Evolutionary conservation across 1,140 invertebrate genomes (phyloP).

Genomic region (Laupala kohalensis): DNA sequence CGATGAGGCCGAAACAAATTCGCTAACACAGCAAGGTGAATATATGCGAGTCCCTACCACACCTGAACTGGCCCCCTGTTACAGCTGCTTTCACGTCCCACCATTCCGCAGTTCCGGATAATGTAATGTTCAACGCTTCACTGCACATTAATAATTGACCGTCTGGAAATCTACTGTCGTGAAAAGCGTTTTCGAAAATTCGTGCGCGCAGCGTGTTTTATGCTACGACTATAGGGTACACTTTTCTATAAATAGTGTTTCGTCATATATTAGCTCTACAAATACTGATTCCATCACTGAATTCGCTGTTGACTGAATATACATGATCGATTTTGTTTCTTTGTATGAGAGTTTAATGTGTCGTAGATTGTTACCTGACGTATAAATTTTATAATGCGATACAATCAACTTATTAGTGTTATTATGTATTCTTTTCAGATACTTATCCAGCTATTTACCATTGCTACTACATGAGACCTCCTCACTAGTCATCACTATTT

Average conservation of each 20-base stretch:
- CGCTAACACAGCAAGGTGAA: no score
- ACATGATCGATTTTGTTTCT: no score
- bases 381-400: no score
- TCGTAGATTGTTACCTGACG: no score
- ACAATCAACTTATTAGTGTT: no score
- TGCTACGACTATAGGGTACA: not conserved
- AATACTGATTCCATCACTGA: not conserved
- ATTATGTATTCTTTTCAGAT: no score
- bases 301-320: no score
- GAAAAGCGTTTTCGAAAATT: not conserved
- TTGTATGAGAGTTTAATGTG: no score
- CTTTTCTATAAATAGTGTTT: not conserved
- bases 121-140: not conserved
- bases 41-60: not conserved
- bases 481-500: no score
- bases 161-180: not conserved
- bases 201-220: not conserved
- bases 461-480: no score
- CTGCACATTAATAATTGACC: not conserved
- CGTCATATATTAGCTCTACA: not conserved
- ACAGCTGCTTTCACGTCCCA: not conserved
- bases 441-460: no score
- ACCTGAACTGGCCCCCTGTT: not conserved
- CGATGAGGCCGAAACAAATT: not conserved
- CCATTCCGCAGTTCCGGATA: not conserved